Evolutionary conservation across 2,888 invertebrate genomes (phyloP), one percentile per base, ranked within the genome.

Genomic region (Plusia festucae): DNA sequence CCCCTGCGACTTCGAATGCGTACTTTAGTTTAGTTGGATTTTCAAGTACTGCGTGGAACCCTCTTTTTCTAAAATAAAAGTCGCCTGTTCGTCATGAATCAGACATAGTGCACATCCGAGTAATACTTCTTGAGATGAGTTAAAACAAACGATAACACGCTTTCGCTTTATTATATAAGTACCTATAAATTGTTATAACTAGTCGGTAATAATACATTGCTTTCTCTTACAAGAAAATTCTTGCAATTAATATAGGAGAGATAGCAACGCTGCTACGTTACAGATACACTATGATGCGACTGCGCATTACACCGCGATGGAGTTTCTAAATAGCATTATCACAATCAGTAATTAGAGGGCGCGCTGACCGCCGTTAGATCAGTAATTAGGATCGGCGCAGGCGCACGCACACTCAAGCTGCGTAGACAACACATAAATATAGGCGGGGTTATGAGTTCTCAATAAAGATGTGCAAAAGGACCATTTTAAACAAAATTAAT

Each of bases 341-440:
- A 79, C 74, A 77, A 89, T 88, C 84, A 79, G 85, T 85, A 89
- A 90, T 89, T 90, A 90, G 66, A 88, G 84, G 84, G 85, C 82
- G 81, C 83, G 76, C 80, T 75, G 73, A 76, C 73, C 67, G 82
- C 85, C 83, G 86, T 89, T 89, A 88, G 87, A 90, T 90, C 87
- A 76, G 87, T 85, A 90, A 90, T 91, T 88, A 89, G 88, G 87
- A 89, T 88, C 88, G 68, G 86, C 88, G 88, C 84, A 83, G 71
- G 75, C 77, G 82, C 79, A 74, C 75, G 74, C 59, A 62, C 60
- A 60, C 56, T 30, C n/a, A n/a, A n/a, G 34, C 61, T 77, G 81
- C 81, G 79, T 79, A 76, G 82, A 81, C 79, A 79, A 68, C 62
- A 60, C 60, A 60, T 71, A 76, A 72, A 70, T 73, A 63, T 64